Evolutionary conservation across 92 coral and sea anemone species (phyloP), one percentile per base, ranked within the genome.

Genomic region (Umimayanthus chanpuru): DNA sequence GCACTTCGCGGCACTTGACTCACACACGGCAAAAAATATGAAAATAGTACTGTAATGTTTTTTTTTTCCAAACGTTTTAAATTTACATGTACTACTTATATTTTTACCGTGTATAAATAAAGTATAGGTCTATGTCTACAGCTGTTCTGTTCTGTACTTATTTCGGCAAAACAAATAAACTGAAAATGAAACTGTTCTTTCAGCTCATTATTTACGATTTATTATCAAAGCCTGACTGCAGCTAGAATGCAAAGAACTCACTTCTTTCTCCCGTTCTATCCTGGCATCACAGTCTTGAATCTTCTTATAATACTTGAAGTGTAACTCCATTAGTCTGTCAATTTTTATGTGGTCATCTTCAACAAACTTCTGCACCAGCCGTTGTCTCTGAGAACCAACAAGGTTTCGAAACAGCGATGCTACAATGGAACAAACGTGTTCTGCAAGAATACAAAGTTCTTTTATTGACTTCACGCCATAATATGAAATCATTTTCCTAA

Each of bases 361-460:
- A 1, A 95, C 97, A 93, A 97, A 97, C 90, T 97, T 97, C 90
- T 97, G 99, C 71, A 97, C 98, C 87, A 97, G 88, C 73, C 99
- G 91, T 50, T 89, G 88, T 47, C 93, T 92, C 61, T 93, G 89
- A 85, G 88, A 79, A 16, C 99, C 97, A 32, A 94, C 80, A 56
- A 97, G 90, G 68, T 97, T 97, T 87, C 96, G 95, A 85, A 92
- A 97, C 88, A 97, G 91, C 73, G 98, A 97, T 77, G 98, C 94
- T 81, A 95, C 38, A 71, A 97, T 92, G 15, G 98, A 95, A 55
- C 93, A 88, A 10, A 91, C 91, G 87, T 97, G 99, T 68, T 97
- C 99, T 97, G 91, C 6, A 68, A 81, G 65, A 67, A 38, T 29
- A 41, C 65, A 61, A 73, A 25, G 79, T 5, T 20, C 30, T 32